These are phyloP conservation scores for Cylas formicarius DNA, from an alignment of 1,140 invertebrate species.

Conservation along the genomic window DNA sequence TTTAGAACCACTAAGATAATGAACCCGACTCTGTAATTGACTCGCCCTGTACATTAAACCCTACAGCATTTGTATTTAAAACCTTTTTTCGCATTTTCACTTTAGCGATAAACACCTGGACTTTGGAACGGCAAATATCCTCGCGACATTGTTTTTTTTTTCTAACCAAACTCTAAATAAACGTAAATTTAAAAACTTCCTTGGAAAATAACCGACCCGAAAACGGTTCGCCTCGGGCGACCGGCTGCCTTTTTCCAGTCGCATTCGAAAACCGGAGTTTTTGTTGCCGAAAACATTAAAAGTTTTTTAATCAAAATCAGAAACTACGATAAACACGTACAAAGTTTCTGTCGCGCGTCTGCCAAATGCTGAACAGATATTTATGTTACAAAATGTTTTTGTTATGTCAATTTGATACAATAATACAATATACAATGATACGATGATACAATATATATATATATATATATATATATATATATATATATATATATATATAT, in stretches of 20 bases:
- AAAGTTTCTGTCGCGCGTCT: constrained; percentile 1
- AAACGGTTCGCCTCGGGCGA: constrained; percentile 11
- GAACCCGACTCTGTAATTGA: too few species aligned
- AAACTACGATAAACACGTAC: constrained; percentile 16
- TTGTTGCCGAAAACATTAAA: constrained; percentile 19
- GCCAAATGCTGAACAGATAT: background rate
- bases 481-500: constrained; percentile 4
- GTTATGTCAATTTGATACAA: background rate
- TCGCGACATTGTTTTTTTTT: too few species aligned
- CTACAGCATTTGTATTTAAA: too few species aligned
- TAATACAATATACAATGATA: background rate
- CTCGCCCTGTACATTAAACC: too few species aligned
- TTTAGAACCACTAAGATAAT: too few species aligned
- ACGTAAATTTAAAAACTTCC: background rate
- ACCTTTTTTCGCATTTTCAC: too few species aligned
- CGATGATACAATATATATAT: background rate
- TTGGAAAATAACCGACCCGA: constrained; percentile 1
- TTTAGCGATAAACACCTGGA: too few species aligned
- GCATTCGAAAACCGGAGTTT: constrained; percentile 17
- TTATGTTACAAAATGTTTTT: constrained; percentile 1
- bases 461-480: constrained; percentile 7
- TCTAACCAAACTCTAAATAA: too few species aligned
- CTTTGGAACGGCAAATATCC: too few species aligned
- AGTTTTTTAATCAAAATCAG: constrained; percentile 21
- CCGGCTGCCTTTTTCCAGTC: constrained; percentile 3